A percentile compares a stretch with the other conserved stretches of the same genome.
phyloP scores from a whole-genome alignment of 2,797 vertebrate species.

The Acridotheres tristis region DNA sequence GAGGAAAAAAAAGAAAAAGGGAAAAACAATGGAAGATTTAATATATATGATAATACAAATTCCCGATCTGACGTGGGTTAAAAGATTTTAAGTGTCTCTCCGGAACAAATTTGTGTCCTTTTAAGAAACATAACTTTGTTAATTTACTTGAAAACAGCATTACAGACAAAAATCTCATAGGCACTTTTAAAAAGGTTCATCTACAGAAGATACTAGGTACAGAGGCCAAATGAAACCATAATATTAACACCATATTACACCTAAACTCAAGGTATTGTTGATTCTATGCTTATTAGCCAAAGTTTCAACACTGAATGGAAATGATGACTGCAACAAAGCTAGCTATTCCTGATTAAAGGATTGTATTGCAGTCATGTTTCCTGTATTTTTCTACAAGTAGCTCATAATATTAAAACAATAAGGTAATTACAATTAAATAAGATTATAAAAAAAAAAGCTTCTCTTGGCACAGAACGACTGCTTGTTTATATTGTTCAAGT shows the following conservation, averaged over 20 bases:
- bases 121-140: background rate
- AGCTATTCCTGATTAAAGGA: conserved; percentile 59
- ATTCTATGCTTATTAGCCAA: conserved; percentile 7
- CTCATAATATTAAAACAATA: conserved; percentile 77
- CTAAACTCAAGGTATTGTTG: conserved; percentile 15
- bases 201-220: background rate
- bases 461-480: conserved; percentile 58
- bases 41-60: conserved; percentile 26
- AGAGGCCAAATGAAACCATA: background rate
- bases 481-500: conserved; percentile 58
- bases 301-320: conserved; percentile 43
- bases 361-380: conserved; percentile 73
- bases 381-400: conserved; percentile 79
- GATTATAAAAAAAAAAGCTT: conserved; percentile 67
- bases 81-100: background rate
- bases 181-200: background rate
- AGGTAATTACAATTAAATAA: conserved; percentile 73
- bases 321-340: conserved; percentile 68
- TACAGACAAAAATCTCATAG: background rate
- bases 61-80: background rate
- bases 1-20: background rate
- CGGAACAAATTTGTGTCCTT: background rate
- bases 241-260: background rate
- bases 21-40: background rate
- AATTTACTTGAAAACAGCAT: conserved; percentile 19